Evolutionary conservation across 1,140 invertebrate species (phyloP), one percentile per base, ranked within the genome.

Genomic region (Branchinecta lindahli): DNA sequence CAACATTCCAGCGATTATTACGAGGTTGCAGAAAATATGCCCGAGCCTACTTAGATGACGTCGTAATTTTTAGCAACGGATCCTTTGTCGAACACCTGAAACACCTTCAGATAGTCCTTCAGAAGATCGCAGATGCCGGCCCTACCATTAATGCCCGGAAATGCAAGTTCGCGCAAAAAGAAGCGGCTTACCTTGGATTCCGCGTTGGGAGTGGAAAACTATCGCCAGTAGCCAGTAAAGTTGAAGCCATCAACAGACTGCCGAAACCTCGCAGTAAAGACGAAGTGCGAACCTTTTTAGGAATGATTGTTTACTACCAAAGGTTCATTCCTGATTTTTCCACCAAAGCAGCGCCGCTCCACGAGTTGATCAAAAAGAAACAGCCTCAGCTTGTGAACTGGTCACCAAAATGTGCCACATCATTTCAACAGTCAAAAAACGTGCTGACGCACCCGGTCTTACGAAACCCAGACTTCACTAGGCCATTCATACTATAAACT

Each of bases 21-120:
- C n/a, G n/a, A n/a, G n/a, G n/a, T n/a, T n/a, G n/a, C n/a, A n/a
- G n/a, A n/a, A n/a, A n/a, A n/a, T n/a, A n/a, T n/a, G n/a, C n/a
- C n/a, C n/a, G n/a, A n/a, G n/a, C n/a, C n/a, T n/a, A n/a, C n/a
- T n/a, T n/a, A 8, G 82, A 80, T 71, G 75, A 79, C 52, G 20
- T 69, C 75, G 0, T 81, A 82, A 69, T 45, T 84, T 0, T 82
- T 84, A 73, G 82, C 84, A 69, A 75, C 83, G 2, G 72, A 83
- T 0, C 72, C 83, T 15, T n/a, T n/a, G n/a, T n/a, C n/a, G n/a
- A n/a, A n/a, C n/a, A n/a, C n/a, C n/a, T n/a, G n/a, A n/a, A n/a
- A n/a, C n/a, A n/a, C n/a, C n/a, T n/a, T n/a, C n/a, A n/a, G n/a
- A n/a, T n/a, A n/a, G n/a, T n/a, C n/a, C n/a, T n/a, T n/a, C n/a